These are phyloP conservation scores for Phylloscopus whistleri DNA, from an alignment of 2,113 vertebrate genomes.

Conservation along the genomic window DNA sequence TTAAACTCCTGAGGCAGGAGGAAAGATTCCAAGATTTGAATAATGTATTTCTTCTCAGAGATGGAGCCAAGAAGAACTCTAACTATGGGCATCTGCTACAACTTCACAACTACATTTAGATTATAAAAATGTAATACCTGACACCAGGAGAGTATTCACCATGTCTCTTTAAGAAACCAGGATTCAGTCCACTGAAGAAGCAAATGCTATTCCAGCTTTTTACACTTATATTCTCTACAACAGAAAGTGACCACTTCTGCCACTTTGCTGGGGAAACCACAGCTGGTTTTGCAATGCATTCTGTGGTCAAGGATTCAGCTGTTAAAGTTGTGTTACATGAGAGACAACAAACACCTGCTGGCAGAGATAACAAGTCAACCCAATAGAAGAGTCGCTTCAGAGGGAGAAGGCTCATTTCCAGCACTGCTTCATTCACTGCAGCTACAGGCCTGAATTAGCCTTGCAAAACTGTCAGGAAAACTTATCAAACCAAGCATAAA, in stretches of 20 bases:
- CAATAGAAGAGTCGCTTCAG: background rate
- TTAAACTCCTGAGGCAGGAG: background rate
- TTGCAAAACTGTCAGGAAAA: conserved; percentile 26
- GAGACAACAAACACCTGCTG: background rate
- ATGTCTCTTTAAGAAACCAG: background rate
- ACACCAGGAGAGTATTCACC: background rate
- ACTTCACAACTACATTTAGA: background rate
- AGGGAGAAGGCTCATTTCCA: background rate
- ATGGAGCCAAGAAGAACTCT: background rate
- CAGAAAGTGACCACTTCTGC: background rate
- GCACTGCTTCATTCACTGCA: background rate
- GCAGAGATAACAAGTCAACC: background rate
- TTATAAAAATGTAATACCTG: background rate
- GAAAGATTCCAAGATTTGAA: background rate
- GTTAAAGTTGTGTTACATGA: background rate
- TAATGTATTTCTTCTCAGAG: background rate
- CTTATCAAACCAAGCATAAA: background rate
- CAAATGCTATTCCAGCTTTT: background rate
- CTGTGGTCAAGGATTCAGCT: background rate
- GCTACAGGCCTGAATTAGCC: conserved; percentile 26
- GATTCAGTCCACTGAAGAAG: background rate
- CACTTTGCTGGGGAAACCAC: background rate
- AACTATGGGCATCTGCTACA: background rate
- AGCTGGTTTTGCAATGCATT: background rate
- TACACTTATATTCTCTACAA: background rate